phyloP scores from a whole-genome alignment of 2,888 invertebrate genomes.

The Scaptomyza tumidula region DNA sequence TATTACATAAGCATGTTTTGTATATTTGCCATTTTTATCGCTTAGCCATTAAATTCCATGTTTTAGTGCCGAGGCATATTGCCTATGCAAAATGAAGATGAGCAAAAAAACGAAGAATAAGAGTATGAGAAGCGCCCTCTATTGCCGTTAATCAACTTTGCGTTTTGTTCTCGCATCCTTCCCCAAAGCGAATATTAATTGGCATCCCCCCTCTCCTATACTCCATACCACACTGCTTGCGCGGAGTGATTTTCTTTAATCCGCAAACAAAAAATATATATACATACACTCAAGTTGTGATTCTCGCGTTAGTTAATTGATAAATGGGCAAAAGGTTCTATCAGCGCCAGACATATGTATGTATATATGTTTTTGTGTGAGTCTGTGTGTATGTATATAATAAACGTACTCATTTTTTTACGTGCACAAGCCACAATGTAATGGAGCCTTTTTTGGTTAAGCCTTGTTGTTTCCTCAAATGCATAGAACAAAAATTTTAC shows the following conservation, averaged over 20 bases:
- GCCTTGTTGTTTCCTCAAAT: not conserved
- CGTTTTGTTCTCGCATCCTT: constrained; percentile 53
- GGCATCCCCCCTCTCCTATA: constrained; percentile 32
- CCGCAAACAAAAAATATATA: constrained; percentile 9
- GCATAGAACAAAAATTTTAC: not conserved
- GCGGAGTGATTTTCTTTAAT: constrained; percentile 1
- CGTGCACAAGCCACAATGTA: not conserved
- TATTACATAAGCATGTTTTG: constrained; percentile 70
- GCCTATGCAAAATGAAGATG: constrained; percentile 32
- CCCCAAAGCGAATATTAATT: constrained; percentile 72
- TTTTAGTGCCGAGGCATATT: constrained; percentile 32
- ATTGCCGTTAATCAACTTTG: constrained; percentile 70
- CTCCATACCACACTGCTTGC: not conserved
- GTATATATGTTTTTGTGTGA: not conserved
- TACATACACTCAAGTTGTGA: constrained; percentile 34
- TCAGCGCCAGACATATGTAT: not conserved
- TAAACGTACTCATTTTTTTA: constrained; percentile 1
- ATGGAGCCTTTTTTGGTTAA: not conserved
- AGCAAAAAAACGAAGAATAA: not conserved
- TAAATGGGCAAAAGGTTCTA: constrained; percentile 47
- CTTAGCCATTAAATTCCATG: constrained; percentile 63
- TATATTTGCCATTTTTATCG: constrained; percentile 72
- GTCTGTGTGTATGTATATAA: not conserved
- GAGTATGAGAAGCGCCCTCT: not conserved
- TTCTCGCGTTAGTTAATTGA: constrained; percentile 63